phyloP scores from a whole-genome alignment of 2,113 vertebrate species.

The Prietella phreatophila region DNA sequence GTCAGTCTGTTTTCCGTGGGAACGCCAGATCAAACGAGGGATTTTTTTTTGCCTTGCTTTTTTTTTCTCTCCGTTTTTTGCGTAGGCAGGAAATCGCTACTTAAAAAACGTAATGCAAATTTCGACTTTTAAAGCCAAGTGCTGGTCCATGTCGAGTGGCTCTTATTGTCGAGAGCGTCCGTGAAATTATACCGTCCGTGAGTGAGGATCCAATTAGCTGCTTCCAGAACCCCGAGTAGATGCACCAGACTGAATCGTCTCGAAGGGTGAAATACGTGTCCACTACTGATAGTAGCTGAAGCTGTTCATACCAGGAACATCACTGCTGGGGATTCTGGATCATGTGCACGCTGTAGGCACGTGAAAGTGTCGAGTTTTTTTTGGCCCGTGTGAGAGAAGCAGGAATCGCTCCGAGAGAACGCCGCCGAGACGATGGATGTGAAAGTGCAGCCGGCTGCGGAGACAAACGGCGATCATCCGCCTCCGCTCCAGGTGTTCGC shows the following conservation, averaged over 20 bases:
- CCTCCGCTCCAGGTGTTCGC: slow-evolving; percentile 92
- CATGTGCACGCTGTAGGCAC: not conserved
- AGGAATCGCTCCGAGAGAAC: slow-evolving; percentile 10
- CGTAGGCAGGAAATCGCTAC: slow-evolving; percentile 9
- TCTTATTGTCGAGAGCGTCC: slow-evolving; percentile 6
- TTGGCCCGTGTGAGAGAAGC: not conserved
- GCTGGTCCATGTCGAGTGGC: slow-evolving; percentile 1
- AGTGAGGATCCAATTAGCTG: not conserved
- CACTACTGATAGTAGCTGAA: not conserved
- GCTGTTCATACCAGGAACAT: not conserved
- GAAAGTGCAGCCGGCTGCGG: slow-evolving; percentile 83
- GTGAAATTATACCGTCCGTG: slow-evolving; percentile 4
- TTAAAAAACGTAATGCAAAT: not conserved
- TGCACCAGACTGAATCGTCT: not conserved
- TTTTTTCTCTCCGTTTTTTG: not conserved
- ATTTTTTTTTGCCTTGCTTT: too few relatives aligned
- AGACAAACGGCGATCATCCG: slow-evolving; percentile 81
- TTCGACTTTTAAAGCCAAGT: not conserved
- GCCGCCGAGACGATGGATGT: slow-evolving; percentile 80
- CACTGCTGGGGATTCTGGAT: not conserved
- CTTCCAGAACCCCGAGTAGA: not conserved
- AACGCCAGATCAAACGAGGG: not conserved
- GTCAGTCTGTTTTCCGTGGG: not conserved
- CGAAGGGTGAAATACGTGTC: not conserved
- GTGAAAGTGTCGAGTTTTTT: not conserved